phyloP scores from a whole-genome alignment of 2,888 invertebrate genomes.

The Xylophagus ater region DNA sequence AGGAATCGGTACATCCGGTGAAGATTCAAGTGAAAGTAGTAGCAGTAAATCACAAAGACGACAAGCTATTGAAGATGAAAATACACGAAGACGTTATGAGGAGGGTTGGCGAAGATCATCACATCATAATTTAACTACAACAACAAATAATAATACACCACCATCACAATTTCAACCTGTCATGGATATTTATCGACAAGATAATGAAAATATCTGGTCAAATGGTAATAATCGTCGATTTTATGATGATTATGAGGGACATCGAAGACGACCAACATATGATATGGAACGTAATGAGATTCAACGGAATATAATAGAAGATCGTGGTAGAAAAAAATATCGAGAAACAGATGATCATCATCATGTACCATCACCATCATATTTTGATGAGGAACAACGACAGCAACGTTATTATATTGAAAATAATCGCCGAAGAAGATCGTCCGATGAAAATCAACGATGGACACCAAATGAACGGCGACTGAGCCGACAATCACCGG shows the following conservation, averaged over 20 bases:
- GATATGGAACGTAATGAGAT: constrained; percentile 11
- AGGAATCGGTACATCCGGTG: constrained; percentile 72
- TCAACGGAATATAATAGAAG: constrained; percentile 9
- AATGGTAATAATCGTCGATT: constrained; percentile 8
- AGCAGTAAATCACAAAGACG: constrained; percentile 61
- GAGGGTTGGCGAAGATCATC: constrained; percentile 59
- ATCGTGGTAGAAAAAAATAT: constrained; percentile 1
- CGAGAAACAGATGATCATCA: constrained; percentile 8
- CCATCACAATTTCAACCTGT: constrained; percentile 50
- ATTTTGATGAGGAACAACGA: constrained; percentile 17
- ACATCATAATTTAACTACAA: constrained; percentile 38
- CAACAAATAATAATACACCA: constrained; percentile 33
- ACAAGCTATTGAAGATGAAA: constrained; percentile 47
- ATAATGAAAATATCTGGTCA: constrained; percentile 26
- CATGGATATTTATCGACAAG: constrained; percentile 55
- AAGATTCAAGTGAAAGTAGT: constrained; percentile 72
- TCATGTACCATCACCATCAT: constrained; percentile 14
- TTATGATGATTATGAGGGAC: constrained; percentile 19
- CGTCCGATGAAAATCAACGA: constrained; percentile 27
- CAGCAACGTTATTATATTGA: constrained; percentile 6
- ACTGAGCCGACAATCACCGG: constrained; percentile 42
- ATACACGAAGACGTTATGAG: constrained; percentile 49
- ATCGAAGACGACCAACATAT: constrained; percentile 15
- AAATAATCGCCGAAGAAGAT: constrained; percentile 29
- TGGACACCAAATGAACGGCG: constrained; percentile 12